Conservation (phyloP, 2,113 vertebrate genomes). For the Leucoraja erinaceus region DNA sequence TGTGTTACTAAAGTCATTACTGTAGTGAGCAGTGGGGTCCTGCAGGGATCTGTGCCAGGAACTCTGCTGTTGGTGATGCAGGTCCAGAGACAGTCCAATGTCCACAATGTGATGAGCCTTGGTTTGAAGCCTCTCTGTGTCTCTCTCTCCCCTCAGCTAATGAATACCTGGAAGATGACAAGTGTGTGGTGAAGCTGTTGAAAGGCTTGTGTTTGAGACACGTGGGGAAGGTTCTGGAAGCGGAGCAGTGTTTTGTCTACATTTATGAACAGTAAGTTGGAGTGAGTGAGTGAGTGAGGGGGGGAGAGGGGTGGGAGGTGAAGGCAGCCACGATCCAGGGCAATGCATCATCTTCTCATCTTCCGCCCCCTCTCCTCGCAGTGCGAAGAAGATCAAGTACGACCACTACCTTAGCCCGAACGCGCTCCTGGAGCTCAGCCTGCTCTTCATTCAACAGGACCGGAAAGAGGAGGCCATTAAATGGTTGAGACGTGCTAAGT, state of each 20-base stretch:
- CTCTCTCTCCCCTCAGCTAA: constrained; percentile 48
- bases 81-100: too few species aligned
- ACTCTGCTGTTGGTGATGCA: too few species aligned
- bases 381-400: constrained; percentile 64
- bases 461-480: constrained; percentile 61
- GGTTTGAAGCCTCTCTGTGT: neutral
- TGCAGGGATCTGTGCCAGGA: too few species aligned
- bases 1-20: too few species aligned
- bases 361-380: constrained; percentile 40
- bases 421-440: constrained; percentile 60
- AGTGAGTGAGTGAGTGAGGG: neutral
- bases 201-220: constrained; percentile 68
- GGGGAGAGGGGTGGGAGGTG: neutral
- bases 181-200: constrained; percentile 59
- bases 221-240: constrained; percentile 52
- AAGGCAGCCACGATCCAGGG: neutral
- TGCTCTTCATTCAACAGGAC: constrained; percentile 59
- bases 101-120: neutral
- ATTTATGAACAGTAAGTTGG: constrained; percentile 53
- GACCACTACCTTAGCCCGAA: constrained; percentile 70
- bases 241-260: constrained; percentile 58
- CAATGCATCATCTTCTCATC: neutral
- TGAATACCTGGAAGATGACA: constrained; percentile 56
- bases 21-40: too few species aligned
- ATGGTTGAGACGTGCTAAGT: constrained; percentile 60